Conservation (phyloP, 2,888 invertebrate genomes). For the Sicus ferrugineus region DNA sequence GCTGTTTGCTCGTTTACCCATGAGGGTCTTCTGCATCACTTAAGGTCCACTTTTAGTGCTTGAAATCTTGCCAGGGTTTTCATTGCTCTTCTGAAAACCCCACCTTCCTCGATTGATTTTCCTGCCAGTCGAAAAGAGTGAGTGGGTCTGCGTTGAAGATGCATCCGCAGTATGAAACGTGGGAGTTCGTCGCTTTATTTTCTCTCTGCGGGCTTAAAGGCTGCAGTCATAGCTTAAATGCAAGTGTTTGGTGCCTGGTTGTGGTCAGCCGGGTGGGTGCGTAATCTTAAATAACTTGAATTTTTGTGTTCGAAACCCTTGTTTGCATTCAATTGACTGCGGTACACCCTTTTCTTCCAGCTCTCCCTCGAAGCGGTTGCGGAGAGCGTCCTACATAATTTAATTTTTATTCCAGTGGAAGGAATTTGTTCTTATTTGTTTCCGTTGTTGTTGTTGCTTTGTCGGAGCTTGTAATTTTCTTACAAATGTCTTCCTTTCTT, state of each 20-base stretch:
- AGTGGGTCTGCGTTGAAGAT: too few species aligned
- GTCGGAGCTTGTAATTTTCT: conserved; percentile 32
- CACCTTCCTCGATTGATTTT: too few species aligned
- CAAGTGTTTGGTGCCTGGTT: background rate
- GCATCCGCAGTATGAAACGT: too few species aligned
- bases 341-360: too few species aligned
- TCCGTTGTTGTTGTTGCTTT: conserved; percentile 6
- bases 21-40: background rate
- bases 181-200: too few species aligned
- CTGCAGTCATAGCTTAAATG: background rate
- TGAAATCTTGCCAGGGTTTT: background rate
- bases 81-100: too few species aligned
- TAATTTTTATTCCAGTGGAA: conserved; percentile 31
- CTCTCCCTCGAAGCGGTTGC: conserved; percentile 25
- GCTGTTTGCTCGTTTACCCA: conserved; percentile 42
- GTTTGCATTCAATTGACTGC: too few species aligned
- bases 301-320: too few species aligned
- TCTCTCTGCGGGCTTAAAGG: too few species aligned
- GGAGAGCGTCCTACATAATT: conserved; percentile 31
- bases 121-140: too few species aligned
- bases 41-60: too few species aligned
- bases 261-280: background rate
- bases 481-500: conserved; percentile 28
- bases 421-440: conserved; percentile 9
- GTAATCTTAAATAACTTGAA: background rate